Percentiles rank a stretch among this genome's conserved stretches.
Evolutionary conservation across 2,113 vertebrate genomes (phyloP).

Genomic region (Oreocharis arfaki): DNA sequence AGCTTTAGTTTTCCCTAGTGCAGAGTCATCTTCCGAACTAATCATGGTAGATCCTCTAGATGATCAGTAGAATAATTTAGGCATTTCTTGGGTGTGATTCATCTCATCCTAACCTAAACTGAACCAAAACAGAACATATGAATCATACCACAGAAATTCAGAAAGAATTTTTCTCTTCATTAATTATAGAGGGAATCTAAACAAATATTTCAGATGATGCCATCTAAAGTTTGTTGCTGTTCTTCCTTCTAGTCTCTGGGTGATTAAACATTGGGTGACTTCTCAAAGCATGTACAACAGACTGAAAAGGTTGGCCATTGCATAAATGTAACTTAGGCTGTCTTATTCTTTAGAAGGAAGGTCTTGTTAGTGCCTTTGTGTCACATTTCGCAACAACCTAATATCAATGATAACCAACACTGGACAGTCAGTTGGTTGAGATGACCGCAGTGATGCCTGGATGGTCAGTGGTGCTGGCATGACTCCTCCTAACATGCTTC

Average conservation of each 20-base stretch:
- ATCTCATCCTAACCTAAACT: not conserved
- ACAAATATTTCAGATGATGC: not conserved
- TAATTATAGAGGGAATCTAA: not conserved
- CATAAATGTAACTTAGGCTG: not conserved
- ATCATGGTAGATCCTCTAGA: not conserved
- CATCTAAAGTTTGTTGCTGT: not conserved
- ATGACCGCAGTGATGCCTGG: not conserved
- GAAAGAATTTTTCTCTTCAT: not conserved
- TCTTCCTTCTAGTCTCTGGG: not conserved
- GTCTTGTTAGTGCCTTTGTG: not conserved
- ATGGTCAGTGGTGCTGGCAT: fast-evolving
- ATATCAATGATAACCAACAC: not conserved
- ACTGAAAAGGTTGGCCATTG: not conserved
- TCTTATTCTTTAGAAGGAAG: not conserved
- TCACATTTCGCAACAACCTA: not conserved
- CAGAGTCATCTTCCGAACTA: not conserved
- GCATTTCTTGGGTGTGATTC: not conserved
- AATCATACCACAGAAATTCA: not conserved
- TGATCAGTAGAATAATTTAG: not conserved
- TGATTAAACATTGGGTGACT: not conserved
- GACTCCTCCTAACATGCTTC: not conserved
- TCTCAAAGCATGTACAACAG: not conserved
- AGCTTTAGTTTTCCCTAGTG: not conserved
- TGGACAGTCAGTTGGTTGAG: not conserved
- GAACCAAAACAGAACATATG: not conserved